Conservation (phyloP, 2,888 invertebrate genomes). For the Pandemis corylana region DNA sequence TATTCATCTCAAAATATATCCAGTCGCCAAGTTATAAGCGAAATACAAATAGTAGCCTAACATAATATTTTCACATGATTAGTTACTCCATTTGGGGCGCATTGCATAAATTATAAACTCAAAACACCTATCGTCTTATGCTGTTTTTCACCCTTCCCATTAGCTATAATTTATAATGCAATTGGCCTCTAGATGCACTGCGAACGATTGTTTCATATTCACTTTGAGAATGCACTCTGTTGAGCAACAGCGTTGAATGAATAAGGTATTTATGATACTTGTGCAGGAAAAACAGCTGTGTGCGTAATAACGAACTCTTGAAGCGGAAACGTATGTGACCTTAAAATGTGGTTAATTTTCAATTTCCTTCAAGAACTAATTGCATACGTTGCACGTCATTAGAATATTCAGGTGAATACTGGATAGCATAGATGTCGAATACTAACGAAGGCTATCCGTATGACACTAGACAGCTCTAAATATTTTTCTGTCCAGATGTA, state of each 20-base stretch:
- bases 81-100: background rate
- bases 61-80: background rate
- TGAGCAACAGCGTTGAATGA: background rate
- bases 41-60: background rate
- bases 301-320: constrained; percentile 2
- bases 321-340: constrained; percentile 21
- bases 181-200: constrained; percentile 3
- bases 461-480: no score
- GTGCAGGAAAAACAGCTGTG: constrained; percentile 11
- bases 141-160: background rate
- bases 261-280: background rate
- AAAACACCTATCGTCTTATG: background rate
- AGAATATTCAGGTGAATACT: background rate
- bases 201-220: background rate
- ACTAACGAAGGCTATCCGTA: no score
- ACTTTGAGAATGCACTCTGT: constrained; percentile 1
- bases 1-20: background rate
- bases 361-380: background rate
- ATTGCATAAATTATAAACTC: constrained; percentile 2
- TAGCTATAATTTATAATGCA: constrained; percentile 5
- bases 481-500: no score
- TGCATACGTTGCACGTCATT: constrained; percentile 6
- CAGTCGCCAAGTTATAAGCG: background rate
- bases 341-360: constrained; percentile 13
- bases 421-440: background rate